Evolutionary conservation across 2,888 invertebrate species (phyloP), one percentile per base, ranked within the genome.

Genomic region (Metellina segmentata): DNA sequence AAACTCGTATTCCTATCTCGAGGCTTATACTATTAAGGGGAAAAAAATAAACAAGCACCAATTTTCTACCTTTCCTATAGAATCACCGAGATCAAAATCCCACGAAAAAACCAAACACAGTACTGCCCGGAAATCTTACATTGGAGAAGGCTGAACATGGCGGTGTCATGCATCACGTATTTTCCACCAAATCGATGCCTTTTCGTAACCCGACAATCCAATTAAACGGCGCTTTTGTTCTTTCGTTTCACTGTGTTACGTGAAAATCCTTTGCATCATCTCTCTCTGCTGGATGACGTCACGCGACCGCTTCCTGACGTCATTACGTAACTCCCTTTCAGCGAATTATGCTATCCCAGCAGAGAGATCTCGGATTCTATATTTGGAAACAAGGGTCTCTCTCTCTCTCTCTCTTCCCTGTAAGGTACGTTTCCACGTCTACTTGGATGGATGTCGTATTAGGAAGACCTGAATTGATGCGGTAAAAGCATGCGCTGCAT

Each of bases 231-330:
- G n/a, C 51, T 51, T 51, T 77, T 77, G 77, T 51, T 77, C 52
- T 77, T n/a, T 34, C 34, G 34, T 34, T 34, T 34, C 34, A 34
- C 34, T 34, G 34, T 19, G 61, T 61, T 7, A 1, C 8, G 53
- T 49, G 79, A 48, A 79, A 20, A 72, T 61, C 34, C 20, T 34
- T 34, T 13, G 34, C 53, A 11, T 69, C 61, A 69, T 16, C 61
- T 34, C 6, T 1, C 6, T 13, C 77, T 19, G 5, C n/a, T 13
- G 6, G 7, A 61, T 61, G 79, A 79, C 79, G 79, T 79, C 79
- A 79, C 61, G 7, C 79, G 61, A 19, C 20, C 4, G 13, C 53
- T 61, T n/a, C 53, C 61, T 79, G 79, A 79, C 79, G 79, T 79
- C 79, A 79, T 16, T n/a, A 5, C n/a, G 51, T 16, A 77, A 61